Conservation (phyloP, 2,888 invertebrate species). For the Philonicus albiceps region DNA sequence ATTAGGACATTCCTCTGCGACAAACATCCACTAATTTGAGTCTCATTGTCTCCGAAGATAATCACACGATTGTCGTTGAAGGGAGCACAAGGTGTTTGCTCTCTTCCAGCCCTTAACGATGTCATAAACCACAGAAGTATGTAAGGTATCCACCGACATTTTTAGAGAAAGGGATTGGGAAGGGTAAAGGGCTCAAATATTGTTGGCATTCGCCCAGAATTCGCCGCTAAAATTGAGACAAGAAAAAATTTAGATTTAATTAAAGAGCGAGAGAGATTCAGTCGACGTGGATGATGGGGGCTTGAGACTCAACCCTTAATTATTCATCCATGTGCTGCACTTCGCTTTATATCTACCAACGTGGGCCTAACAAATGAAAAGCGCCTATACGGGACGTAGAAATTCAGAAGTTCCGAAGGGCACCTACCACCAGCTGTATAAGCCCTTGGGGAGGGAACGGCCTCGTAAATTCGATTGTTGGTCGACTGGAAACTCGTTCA, state of each 20-base stretch:
- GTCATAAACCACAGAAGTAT: constrained; percentile 23
- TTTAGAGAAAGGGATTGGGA: not conserved
- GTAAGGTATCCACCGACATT: not conserved
- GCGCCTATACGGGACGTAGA: not conserved
- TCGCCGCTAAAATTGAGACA: not conserved
- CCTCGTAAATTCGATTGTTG: not conserved
- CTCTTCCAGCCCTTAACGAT: not conserved
- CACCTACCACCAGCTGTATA: not conserved
- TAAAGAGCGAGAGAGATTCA: not conserved
- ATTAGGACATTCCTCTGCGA: not conserved
- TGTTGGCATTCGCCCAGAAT: not conserved
- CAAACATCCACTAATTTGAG: constrained; percentile 15
- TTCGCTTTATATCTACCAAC: not conserved
- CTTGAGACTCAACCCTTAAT: not conserved
- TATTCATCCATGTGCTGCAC: constrained; percentile 13
- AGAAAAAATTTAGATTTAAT: constrained; percentile 30
- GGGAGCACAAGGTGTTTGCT: not conserved
- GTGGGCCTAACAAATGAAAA: not conserved
- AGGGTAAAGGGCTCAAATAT: not conserved
- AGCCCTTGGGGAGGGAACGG: not conserved
- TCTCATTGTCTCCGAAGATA: not conserved
- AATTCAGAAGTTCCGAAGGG: not conserved
- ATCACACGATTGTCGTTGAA: not conserved
- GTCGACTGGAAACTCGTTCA: not conserved
- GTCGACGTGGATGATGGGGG: not conserved